Base-by-base conservation (phyloP, 2,113 vertebrate genomes). In the Xenotilapia longispinis region DNA sequence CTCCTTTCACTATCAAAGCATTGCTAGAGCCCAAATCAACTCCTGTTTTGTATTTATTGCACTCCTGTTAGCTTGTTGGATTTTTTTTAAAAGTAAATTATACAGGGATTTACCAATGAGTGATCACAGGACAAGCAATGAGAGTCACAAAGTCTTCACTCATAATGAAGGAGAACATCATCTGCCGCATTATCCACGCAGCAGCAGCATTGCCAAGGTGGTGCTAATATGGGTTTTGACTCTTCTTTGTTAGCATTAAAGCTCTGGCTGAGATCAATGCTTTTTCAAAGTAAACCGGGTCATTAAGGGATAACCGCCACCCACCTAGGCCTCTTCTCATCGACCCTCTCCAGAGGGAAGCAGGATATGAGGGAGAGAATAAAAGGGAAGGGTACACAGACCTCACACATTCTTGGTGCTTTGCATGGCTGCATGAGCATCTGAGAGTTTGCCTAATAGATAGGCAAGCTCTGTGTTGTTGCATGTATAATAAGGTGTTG, bases 281-380 rank as follows among this genome's bases (percentile, higher is more conserved):
- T 84, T 91, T 92, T 94, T 94, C 92, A 94, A 94, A 96, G 92
- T 93, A 89, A 95, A 95, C 92, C 75, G 88, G 94, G 92, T 94
- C 94, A 92, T 95, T 95, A 95, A 94, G 89, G 93, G 90, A 95
- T 95, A 94, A 94, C 91, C 83, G 87, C 93, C 94, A 92, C 94
- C 95, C 94, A 94, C 94, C 95, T 92, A 81, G 91, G 79, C 88
- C 90, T 91, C 92, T 88, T 93, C 88, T 89, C 85, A 95, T 95
- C 91, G 93, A 96, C 93, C 91, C 93, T 85, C 86, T 89, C 91
- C 38, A 87, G 83, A 90, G 88, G 81, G 47, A 85, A 63, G 63
- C 80, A 45, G 40, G 83, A 65, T 60, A 45, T 47, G 58, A 92
- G 78, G 19, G 60, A 81, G 82, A 88, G 88, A 88, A 92, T 83